Evolutionary conservation across 2,797 vertebrate genomes (phyloP).

Genomic region (Cirrhinus molitorella): DNA sequence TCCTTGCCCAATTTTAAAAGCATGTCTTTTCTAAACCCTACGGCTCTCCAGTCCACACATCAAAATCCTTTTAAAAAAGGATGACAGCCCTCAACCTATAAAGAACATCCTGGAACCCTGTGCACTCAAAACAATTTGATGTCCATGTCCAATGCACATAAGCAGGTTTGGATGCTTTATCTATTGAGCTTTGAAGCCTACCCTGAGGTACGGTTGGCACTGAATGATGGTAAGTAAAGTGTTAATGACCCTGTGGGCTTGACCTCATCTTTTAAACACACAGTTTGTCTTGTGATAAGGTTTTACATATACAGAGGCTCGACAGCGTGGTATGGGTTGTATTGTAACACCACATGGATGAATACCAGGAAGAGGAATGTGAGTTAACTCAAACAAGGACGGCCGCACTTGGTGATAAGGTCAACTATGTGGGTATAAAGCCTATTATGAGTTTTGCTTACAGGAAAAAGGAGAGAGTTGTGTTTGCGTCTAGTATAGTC

Average conservation of each 20-base stretch:
- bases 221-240: slow-evolving; percentile 35
- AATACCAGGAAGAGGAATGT: slow-evolving; percentile 48
- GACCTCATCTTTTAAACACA: slow-evolving; percentile 27
- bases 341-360: slow-evolving; percentile 25
- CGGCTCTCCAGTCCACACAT: slow-evolving; percentile 1
- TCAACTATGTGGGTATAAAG: slow-evolving; percentile 40
- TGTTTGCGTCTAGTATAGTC: slow-evolving; percentile 35
- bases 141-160: background rate
- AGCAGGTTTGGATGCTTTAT: background rate
- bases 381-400: slow-evolving; percentile 37
- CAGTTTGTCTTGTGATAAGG: slow-evolving; percentile 36
- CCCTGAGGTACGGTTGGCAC: slow-evolving; percentile 10
- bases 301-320: slow-evolving; percentile 38
- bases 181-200: slow-evolving; percentile 37
- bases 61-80: slow-evolving; percentile 29
- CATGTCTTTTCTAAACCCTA: slow-evolving; percentile 11
- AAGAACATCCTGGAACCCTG: slow-evolving; percentile 23
- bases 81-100: background rate
- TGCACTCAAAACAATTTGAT: slow-evolving; percentile 1
- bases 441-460: slow-evolving; percentile 26
- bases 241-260: slow-evolving; percentile 24
- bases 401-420: slow-evolving; percentile 14
- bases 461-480: slow-evolving; percentile 16
- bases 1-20: slow-evolving; percentile 31
- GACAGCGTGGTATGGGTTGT: background rate